Evolutionary conservation across 2,888 invertebrate genomes (phyloP).

Genomic region (Melipona beecheii): DNA sequence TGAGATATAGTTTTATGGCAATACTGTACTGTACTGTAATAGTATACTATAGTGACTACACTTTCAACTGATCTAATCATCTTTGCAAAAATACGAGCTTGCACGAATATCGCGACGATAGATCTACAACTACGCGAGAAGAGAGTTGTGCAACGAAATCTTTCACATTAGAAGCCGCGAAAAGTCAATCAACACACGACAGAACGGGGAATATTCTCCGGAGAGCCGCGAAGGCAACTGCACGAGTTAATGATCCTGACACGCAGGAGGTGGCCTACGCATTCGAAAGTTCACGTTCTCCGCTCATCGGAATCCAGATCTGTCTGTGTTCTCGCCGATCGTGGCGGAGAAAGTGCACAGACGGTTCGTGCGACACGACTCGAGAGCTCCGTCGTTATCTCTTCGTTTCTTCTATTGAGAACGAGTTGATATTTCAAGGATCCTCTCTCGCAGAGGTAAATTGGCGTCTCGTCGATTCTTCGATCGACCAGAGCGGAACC

Average conservation of each 20-base stretch:
- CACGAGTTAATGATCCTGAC: conserved; percentile 51
- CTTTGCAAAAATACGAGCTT: neutral
- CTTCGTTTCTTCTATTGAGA: neutral
- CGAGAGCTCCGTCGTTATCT: conserved; percentile 26
- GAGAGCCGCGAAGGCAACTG: conserved; percentile 10
- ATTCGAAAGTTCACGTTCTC: conserved; percentile 58
- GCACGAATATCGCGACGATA: neutral
- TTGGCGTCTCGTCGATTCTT: neutral
- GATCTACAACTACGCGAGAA: neutral
- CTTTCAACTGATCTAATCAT: neutral
- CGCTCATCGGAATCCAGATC: conserved; percentile 26
- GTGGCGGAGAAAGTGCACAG: conserved; percentile 51
- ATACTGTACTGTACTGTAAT: rapidly evolving
- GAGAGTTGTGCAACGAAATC: neutral
- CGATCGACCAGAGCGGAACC: no score
- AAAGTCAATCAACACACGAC: conserved; percentile 18
- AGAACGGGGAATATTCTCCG: neutral
- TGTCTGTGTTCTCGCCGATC: conserved; percentile 19
- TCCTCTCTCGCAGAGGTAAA: neutral
- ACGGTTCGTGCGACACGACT: conserved; percentile 30
- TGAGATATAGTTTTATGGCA: no score
- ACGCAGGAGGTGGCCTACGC: conserved; percentile 51
- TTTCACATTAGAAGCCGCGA: neutral
- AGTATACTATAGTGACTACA: neutral
- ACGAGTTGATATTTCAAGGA: conserved; percentile 1